Base-by-base conservation (phyloP, 2,888 invertebrate genomes). In the Alitta virens region DNA sequence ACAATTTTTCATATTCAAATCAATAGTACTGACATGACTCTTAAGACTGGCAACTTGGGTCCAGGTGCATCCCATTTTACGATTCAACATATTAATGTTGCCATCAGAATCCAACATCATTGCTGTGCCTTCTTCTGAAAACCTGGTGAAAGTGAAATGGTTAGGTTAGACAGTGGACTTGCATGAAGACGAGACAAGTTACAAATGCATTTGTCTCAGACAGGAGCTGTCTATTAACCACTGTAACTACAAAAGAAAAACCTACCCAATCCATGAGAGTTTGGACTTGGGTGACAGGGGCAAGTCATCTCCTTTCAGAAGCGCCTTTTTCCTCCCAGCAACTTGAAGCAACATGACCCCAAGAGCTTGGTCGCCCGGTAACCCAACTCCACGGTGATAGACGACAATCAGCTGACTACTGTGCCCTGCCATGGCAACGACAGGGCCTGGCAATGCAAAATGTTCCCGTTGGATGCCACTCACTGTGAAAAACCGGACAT, bases 401-500 rank as follows among this genome's bases (percentile, higher is more conserved):
- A 88, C 87, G 14, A 90, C 84, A 65, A 89, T 77, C 21, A 92
- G 78, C 55, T 86, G 84, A 75, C 87, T 85, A 43, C 85, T 85
- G 68, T 85, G 84, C 0, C 87, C 89, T 51, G 88, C 83, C 78
- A 91, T 83, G 27, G 88, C 85, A 2, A 94, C 87, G 18, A 90
- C 83, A 3, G 89, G 87, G 0, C 93, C 92, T 0, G 91, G 88
- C 55, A 91, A 78, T 0, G 87, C 86, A 57, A 92, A 82, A 9
- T 90, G 82, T 73, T 91, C 90, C 74, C 89, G 86, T 84, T 98
- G 97, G 0, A 91, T 89, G 52, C 98, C 98, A 82, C 90, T 88
- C 14, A 91, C 85, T 3, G 91, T 90, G 81, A 90, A 95, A 2
- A 97, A 82, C n/a, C 96, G 84, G 55, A 98, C 81, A 70, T 89